A percentile compares a stretch with the other conserved stretches of the same genome.
Conservation (phyloP, 2,113 vertebrate species). For the Archilochus colubris region DNA sequence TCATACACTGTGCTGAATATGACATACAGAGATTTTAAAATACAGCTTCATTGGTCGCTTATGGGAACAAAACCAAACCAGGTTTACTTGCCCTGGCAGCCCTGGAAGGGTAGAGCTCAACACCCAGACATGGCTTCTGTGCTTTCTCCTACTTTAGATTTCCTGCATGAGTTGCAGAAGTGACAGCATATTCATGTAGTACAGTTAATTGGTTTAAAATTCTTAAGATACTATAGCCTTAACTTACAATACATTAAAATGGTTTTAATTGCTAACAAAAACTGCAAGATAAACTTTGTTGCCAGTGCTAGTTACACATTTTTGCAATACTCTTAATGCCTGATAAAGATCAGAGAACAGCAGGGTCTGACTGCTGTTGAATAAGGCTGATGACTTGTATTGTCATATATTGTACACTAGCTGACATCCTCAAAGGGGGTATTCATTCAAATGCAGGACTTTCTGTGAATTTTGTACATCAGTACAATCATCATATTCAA, state of each 20-base stretch:
- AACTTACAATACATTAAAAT: background rate
- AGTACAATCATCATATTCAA: background rate
- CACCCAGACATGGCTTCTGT: background rate
- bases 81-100: background rate
- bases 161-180: background rate
- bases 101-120: background rate
- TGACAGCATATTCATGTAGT: background rate
- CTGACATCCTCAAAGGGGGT: background rate
- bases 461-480: background rate
- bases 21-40: background rate
- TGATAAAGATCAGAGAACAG: accelerated
- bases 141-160: background rate
- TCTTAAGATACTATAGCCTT: background rate
- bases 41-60: background rate
- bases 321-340: background rate
- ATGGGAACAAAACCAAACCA: background rate
- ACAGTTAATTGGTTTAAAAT: background rate
- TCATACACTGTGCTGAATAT: accelerated
- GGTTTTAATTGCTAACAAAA: background rate
- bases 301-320: background rate
- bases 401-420: background rate
- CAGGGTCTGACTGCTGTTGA: background rate
- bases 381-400: background rate
- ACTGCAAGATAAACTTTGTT: background rate
- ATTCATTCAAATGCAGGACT: background rate